Evolutionary conservation across 2,797 vertebrate species (phyloP).

Genomic region (Sparus aurata): DNA sequence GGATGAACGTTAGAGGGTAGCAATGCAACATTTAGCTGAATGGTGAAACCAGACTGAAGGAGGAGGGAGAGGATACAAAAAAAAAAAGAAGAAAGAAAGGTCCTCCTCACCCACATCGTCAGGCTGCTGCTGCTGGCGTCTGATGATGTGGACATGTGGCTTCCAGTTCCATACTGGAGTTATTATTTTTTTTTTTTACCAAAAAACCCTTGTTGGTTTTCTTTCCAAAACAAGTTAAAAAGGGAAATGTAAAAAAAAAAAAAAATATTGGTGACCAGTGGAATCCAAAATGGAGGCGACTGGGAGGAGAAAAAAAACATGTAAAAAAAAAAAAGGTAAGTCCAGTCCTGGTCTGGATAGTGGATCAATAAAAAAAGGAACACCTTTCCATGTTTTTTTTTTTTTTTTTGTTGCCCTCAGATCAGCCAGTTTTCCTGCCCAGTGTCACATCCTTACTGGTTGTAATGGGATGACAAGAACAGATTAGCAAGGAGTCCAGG

Average conservation of each 20-base stretch:
- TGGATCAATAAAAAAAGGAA: neutral
- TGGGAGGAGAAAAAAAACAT: neutral
- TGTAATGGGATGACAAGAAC: conserved; percentile 39
- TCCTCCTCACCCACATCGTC: neutral
- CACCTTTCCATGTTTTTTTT: neutral
- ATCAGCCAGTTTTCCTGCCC: conserved; percentile 13
- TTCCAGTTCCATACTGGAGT: neutral
- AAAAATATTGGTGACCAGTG: neutral
- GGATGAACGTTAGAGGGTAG: neutral
- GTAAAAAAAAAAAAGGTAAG: conserved; percentile 6
- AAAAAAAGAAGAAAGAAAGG: neutral
- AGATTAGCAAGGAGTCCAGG: conserved; percentile 27
- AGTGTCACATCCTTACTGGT: conserved; percentile 51
- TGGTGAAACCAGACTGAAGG: neutral
- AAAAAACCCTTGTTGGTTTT: neutral
- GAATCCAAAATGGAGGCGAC: conserved; percentile 12
- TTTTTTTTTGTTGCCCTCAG: neutral
- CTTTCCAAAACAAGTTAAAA: conserved; percentile 5
- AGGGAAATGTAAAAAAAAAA: conserved; percentile 17
- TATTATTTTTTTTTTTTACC: neutral
- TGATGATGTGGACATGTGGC: neutral
- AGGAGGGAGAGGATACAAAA: neutral
- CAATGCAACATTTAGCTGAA: conserved; percentile 10
- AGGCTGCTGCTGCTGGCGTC: conserved; percentile 20
- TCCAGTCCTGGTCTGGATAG: conserved; percentile 39